Conservation (phyloP, 2,113 vertebrate genomes). For the Lampris megalopsis region DNA sequence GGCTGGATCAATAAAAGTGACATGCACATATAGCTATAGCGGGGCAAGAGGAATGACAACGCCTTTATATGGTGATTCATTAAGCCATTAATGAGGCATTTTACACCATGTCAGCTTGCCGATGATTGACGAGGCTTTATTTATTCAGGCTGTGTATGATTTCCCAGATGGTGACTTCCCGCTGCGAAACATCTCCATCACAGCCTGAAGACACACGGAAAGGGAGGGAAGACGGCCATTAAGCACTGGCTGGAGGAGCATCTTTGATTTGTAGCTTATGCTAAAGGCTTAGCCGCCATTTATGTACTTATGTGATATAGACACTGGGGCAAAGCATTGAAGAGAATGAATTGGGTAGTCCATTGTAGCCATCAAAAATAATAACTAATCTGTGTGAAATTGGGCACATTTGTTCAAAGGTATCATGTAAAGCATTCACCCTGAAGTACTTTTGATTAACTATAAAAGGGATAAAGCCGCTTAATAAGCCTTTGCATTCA, state of each 20-base stretch:
- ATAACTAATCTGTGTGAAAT: constrained; percentile 59
- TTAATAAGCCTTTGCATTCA: constrained; percentile 59
- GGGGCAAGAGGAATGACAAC: constrained; percentile 45
- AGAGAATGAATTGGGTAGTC: constrained; percentile 23
- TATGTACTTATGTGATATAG: constrained; percentile 8
- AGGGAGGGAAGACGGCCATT: neutral
- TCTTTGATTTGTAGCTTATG: constrained; percentile 9
- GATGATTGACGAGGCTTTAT: constrained; percentile 74
- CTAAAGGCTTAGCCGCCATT: constrained; percentile 10
- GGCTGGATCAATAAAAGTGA: constrained; percentile 78
- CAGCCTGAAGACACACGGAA: constrained; percentile 8
- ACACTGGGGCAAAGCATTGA: constrained; percentile 17
- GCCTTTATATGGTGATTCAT: constrained; percentile 79
- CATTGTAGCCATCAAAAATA: constrained; percentile 44
- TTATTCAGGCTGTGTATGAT: constrained; percentile 53
- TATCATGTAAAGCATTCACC: constrained; percentile 56
- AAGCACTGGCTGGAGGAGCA: neutral
- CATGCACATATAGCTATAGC: constrained; percentile 61
- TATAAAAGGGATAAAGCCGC: constrained; percentile 49
- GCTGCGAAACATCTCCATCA: constrained; percentile 33
- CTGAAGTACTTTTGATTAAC: constrained; percentile 65
- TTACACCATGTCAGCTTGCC: constrained; percentile 64
- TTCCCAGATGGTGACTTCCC: constrained; percentile 38
- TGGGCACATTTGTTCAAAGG: constrained; percentile 63
- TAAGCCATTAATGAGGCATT: constrained; percentile 82